Base-by-base conservation (phyloP, 2,797 vertebrate genomes). In the Chaunax sp. region DNA sequence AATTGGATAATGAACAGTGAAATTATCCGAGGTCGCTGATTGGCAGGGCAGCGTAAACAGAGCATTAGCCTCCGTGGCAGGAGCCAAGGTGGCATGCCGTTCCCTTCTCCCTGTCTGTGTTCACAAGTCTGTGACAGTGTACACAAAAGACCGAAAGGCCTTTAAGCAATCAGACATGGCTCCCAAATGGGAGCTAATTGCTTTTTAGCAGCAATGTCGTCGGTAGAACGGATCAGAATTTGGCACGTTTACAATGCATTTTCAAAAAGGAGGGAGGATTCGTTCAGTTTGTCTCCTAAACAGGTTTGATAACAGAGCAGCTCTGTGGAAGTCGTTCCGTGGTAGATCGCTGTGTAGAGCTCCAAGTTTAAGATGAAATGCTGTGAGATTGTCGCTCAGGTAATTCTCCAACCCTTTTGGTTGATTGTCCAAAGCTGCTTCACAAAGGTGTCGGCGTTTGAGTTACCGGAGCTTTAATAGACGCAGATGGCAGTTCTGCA, bases 171-270 rank as follows among this genome's bases (percentile, higher is more conserved):
- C 73, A 81, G 60, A 84, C 80, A 75, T 25, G 26, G 63, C 79
- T 74, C 71, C 56, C 63, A 75, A 88, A 89, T 86, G 89, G 54
- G 45, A 87, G 80, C 69, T 81, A 83, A 87, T 87, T 87, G 80
- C 78, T 67, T 77, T 82, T 88, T 54, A 74, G 76, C 70, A 20
- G 2, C 65, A 22, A 2, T 56, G 68, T 67, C 61, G 69, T 81
- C 77, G 65, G 81, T 72, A 81, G 80, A 79, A 79, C 64, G 38
- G 53, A 74, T 82, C 69, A 53, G 64, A 58, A 58, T 72, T 56
- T 76, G 78, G 69, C 43, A 47, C 33, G 53, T 69, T 69, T 23
- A 18, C 56, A 72, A 53, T 71, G 51, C 73, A 37, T 51, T 71
- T 49, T 44, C n/a, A n/a, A 58, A 74, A 26, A 43, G 46, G 47